These are phyloP conservation scores for Acipenser oxyrinchus DNA, from an alignment of 2,797 vertebrate genomes.

Conservation along the genomic window DNA sequence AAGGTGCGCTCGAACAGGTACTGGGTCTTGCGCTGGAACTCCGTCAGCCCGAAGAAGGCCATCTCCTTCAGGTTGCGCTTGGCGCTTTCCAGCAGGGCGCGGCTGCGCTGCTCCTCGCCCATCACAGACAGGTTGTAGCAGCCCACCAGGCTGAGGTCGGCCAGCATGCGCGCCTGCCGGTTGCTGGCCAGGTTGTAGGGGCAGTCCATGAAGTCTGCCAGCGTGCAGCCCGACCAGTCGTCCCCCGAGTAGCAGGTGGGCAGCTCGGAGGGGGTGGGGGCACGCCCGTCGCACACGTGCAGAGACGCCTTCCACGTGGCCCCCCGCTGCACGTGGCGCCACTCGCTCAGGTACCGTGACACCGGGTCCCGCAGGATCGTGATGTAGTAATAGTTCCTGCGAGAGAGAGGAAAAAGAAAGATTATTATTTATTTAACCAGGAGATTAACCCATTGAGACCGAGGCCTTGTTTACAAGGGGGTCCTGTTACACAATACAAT, in stretches of 20 bases:
- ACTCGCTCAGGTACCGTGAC: constrained; percentile 89
- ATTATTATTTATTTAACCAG: too few species aligned
- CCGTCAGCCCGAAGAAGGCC: constrained; percentile 93
- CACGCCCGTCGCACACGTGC: constrained; percentile 85
- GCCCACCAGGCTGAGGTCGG: constrained; percentile 89
- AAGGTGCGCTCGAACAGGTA: constrained; percentile 95
- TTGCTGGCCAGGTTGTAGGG: constrained; percentile 93
- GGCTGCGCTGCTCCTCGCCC: constrained; percentile 81
- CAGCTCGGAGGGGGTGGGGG: constrained; percentile 82
- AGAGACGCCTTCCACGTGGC: constrained; percentile 93
- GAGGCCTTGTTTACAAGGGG: too few species aligned
- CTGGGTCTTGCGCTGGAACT: constrained; percentile 95
- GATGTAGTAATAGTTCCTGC: constrained; percentile 92
- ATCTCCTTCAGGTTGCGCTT: constrained; percentile 87
- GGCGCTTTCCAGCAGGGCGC: constrained; percentile 83
- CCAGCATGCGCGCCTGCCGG: constrained; percentile 92
- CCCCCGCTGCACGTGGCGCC: constrained; percentile 92
- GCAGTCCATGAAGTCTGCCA: constrained; percentile 93
- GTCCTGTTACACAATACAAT: too few species aligned
- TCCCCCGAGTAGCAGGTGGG: constrained; percentile 89
- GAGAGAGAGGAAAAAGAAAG: constrained; percentile 21
- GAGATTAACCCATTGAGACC: too few species aligned
- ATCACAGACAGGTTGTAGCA: constrained; percentile 92
- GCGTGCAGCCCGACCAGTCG: constrained; percentile 89
- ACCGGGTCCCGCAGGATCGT: constrained; percentile 92